phyloP scores from a whole-genome alignment of 2,113 vertebrate species.

The Brienomyrus longianalis region DNA sequence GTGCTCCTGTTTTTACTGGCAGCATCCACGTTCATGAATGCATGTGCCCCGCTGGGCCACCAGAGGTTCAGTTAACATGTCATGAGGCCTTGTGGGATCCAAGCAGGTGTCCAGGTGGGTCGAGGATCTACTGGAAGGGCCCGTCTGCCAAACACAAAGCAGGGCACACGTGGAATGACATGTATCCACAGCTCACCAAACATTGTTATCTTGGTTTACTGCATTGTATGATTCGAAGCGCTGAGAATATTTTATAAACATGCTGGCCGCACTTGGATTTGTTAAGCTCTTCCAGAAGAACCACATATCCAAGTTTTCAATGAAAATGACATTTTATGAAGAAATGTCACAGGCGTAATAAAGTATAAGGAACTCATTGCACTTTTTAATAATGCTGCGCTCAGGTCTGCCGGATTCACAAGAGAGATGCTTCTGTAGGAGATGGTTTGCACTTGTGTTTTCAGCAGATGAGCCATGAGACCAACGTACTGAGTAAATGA shows the following conservation, averaged over 20 bases:
- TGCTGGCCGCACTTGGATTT: neutral
- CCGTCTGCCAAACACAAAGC: neutral
- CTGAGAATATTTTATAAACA: neutral
- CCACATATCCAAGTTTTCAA: slow-evolving; percentile 5
- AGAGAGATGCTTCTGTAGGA: neutral
- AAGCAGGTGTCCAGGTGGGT: neutral
- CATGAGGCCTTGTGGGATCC: neutral
- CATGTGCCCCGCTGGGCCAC: neutral
- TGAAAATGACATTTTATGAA: slow-evolving; percentile 10
- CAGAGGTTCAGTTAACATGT: neutral
- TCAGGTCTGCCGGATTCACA: neutral
- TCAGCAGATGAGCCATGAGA: neutral
- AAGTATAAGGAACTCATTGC: neutral
- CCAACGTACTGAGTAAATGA: neutral
- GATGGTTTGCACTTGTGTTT: neutral
- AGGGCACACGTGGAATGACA: neutral
- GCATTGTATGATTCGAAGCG: neutral
- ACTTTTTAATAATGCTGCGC: neutral
- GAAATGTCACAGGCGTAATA: neutral
- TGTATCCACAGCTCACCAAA: neutral
- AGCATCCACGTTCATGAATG: neutral
- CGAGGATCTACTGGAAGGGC: neutral
- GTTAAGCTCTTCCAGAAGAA: neutral
- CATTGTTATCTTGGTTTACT: neutral
- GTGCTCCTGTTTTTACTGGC: neutral